Evolutionary conservation across 2,888 invertebrate species (phyloP).

Genomic region (Erannis defoliaria): DNA sequence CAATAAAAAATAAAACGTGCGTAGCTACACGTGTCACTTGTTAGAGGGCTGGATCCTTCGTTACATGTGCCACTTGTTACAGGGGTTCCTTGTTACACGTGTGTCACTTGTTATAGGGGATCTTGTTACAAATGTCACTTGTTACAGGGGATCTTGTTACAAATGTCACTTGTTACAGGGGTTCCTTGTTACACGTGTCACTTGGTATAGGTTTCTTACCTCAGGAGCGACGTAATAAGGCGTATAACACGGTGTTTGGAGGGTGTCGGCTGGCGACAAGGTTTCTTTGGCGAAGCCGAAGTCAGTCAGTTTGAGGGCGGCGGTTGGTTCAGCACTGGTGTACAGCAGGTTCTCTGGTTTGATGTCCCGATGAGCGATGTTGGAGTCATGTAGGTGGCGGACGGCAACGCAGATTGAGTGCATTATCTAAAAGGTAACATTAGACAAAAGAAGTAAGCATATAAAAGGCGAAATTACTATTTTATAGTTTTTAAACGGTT

Average conservation of each 20-base stretch:
- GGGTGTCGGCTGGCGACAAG: constrained; percentile 91
- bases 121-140: no score
- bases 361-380: constrained; percentile 98
- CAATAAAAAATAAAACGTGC: no score
- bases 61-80: no score
- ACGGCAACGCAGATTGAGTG: constrained; percentile 98
- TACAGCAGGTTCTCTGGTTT: constrained; percentile 99
- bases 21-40: no score
- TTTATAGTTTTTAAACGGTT: no score
- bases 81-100: no score
- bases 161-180: background rate
- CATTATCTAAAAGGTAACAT: constrained; percentile 90
- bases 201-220: constrained; percentile 62
- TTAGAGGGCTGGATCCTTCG: no score
- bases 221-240: constrained; percentile 97
- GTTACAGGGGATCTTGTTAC: background rate
- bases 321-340: constrained; percentile 90
- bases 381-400: constrained; percentile 95
- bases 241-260: constrained; percentile 99
- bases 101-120: no score
- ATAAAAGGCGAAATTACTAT: no score
- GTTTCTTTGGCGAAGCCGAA: constrained; percentile 99
- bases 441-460: background rate
- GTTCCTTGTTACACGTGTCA: background rate
- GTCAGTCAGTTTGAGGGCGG: constrained; percentile 98